Conservation (phyloP, 2,888 invertebrate species). For the Dusona sp. region DNA sequence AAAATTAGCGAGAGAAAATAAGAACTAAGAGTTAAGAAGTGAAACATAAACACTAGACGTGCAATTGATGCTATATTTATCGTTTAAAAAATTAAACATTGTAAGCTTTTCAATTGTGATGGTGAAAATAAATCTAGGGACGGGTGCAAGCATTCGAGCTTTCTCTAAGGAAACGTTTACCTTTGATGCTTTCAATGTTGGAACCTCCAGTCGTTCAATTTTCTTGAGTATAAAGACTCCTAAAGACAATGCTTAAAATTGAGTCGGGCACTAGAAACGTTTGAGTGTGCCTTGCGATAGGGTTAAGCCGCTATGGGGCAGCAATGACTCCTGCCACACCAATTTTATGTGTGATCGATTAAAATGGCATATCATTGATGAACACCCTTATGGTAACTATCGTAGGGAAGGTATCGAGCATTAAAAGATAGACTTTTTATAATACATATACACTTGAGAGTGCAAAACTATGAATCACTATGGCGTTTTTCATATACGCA, state of each 20-base stretch:
- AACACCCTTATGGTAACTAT: constrained; percentile 13
- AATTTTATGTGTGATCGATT: constrained; percentile 1
- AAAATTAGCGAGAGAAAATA: constrained; percentile 32
- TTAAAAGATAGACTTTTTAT: not conserved
- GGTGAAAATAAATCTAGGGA: constrained; percentile 32
- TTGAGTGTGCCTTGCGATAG: too few relatives aligned
- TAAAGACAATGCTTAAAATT: not conserved
- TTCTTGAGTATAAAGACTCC: constrained; percentile 7
- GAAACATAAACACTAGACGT: constrained; percentile 39
- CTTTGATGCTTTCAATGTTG: not conserved
- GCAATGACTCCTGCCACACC: not conserved
- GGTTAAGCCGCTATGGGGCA: too few relatives aligned
- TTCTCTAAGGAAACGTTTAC: constrained; percentile 38
- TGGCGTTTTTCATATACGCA: not conserved
- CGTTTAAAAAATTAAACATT: constrained; percentile 56
- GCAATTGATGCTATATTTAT: constrained; percentile 29
- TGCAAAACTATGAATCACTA: constrained; percentile 22
- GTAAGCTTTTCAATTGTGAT: constrained; percentile 43
- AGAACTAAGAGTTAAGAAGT: constrained; percentile 20
- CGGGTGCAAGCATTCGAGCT: constrained; percentile 37
- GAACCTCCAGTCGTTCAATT: constrained; percentile 2
- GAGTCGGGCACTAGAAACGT: too few relatives aligned
- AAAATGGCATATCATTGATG: constrained; percentile 13
- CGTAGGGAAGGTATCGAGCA: not conserved
- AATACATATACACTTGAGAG: constrained; percentile 18